Base-by-base conservation (phyloP, 2,113 vertebrate genomes). In the Syngnathoides biaculeatus region DNA sequence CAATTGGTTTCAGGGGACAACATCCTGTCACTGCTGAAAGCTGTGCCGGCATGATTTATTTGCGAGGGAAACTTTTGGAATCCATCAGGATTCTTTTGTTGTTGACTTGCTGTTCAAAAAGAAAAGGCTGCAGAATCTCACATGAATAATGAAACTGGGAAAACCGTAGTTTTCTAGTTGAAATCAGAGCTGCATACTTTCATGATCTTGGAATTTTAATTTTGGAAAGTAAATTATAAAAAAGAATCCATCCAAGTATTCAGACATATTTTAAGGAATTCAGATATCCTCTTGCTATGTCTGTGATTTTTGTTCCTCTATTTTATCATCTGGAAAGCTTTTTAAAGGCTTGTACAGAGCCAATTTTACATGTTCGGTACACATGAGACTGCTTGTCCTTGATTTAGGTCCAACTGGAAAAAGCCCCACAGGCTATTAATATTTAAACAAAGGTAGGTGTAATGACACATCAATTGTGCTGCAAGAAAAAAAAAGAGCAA, bases 381-480 rank as follows among this genome's bases (percentile, higher is more conserved):
- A 77, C 83, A 48, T 22, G 80, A 86, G 79, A 48, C 75, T 84
- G 53, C 14, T 2, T 84, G 86, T 87, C 87, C 86, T 90, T 86
- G 86, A 87, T 85, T 82, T 59, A 26, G 67, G 68, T 82, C 82
- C 80, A 85, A 86, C 79, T 84, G 84, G 73, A 85, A 84, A 83
- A 88, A 84, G 90, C 93, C 94, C 94, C 91, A 88, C 86, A 87
- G 90, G 91, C 92, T 91, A 84, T 90, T 91, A 90, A 93, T 94
- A 93, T 93, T 96, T 95, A 95, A 93, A 92, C 93, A 93, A 86
- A 94, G 94, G 92, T 91, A 87, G 88, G 80, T 90, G 89, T 93
- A 93, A 93, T 93, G 92, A 92, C 88, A 82, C 83, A 82, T 87
- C 83, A 82, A 82, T 86, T 91, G 83, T 84, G 87, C 82, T 92